Conservation (phyloP, 1,140 invertebrate genomes). For the Tribolium castaneum region DNA sequence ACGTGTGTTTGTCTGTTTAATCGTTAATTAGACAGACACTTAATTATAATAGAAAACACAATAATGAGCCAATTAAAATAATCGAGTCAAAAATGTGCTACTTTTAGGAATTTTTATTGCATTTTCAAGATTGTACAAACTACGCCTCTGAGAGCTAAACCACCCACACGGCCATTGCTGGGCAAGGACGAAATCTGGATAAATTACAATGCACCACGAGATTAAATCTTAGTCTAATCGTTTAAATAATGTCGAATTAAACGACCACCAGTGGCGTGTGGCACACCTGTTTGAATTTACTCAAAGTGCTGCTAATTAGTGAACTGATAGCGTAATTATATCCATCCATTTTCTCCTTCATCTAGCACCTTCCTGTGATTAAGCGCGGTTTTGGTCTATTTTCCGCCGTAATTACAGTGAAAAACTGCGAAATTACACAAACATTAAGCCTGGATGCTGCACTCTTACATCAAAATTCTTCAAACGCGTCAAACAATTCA, state of each 20-base stretch:
- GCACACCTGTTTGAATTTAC: not conserved
- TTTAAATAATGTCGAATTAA: slow-evolving; percentile 11
- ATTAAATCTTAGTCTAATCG: not conserved
- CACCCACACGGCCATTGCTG: not conserved
- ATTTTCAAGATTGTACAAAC: too few relatives aligned
- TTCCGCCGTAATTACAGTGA: too few relatives aligned
- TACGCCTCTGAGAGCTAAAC: not conserved
- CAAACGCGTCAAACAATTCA: too few relatives aligned
- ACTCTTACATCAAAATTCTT: too few relatives aligned
- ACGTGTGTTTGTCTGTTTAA: too few relatives aligned
- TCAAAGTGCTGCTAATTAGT: not conserved
- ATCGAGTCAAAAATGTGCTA: too few relatives aligned
- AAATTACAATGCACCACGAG: not conserved
- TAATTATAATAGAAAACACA: too few relatives aligned
- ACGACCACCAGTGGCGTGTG: slow-evolving; percentile 11
- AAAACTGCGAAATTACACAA: too few relatives aligned
- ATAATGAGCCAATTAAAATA: too few relatives aligned
- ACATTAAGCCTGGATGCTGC: too few relatives aligned
- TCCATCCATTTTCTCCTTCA: not conserved
- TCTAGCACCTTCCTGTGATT: not conserved
- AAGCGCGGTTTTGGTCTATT: not conserved
- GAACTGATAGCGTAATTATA: not conserved
- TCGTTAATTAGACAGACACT: too few relatives aligned
- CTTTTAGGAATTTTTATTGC: too few relatives aligned
- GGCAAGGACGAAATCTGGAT: not conserved